Evolutionary conservation across 2,888 invertebrate genomes (phyloP).

Genomic region (Pyrrhosoma nymphula): DNA sequence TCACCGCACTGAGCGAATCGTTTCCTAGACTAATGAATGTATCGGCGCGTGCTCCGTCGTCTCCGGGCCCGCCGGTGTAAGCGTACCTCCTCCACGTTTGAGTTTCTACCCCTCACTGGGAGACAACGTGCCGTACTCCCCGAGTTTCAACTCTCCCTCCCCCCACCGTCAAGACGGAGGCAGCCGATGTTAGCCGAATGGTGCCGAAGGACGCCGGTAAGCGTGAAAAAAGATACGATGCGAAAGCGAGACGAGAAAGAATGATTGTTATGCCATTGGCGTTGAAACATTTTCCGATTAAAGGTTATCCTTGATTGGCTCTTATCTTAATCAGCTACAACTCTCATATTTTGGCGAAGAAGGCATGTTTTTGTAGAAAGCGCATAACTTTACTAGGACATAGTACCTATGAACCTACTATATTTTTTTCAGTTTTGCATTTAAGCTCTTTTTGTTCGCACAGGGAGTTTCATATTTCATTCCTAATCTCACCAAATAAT

Average conservation of each 20-base stretch:
- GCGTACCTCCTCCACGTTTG: slow-evolving; percentile 69
- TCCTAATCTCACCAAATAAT: too few species aligned
- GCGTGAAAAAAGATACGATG: background rate
- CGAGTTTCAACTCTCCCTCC: slow-evolving; percentile 20
- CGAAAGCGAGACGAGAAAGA: background rate
- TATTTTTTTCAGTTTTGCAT: too few species aligned
- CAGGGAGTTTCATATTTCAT: too few species aligned
- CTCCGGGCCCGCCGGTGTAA: slow-evolving; percentile 48
- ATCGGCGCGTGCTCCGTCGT: slow-evolving; percentile 35
- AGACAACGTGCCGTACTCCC: slow-evolving; percentile 63
- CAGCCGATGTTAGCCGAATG: slow-evolving; percentile 70
- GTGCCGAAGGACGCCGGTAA: slow-evolving; percentile 29
- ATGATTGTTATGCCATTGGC: background rate
- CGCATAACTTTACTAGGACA: too few species aligned
- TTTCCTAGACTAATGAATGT: slow-evolving; percentile 2
- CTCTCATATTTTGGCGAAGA: too few species aligned
- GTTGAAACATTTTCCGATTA: background rate
- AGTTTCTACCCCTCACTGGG: slow-evolving; percentile 74
- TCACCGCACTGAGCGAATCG: background rate
- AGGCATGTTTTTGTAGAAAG: too few species aligned
- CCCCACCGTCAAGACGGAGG: slow-evolving; percentile 50
- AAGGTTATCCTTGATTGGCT: background rate
- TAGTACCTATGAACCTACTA: too few species aligned
- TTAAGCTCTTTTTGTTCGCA: too few species aligned
- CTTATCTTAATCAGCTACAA: too few species aligned